A percentile compares a stretch with the other conserved stretches of the same genome.
Evolutionary conservation across 2,113 vertebrate genomes (phyloP).

Genomic region (Phodopus roborovskii): DNA sequence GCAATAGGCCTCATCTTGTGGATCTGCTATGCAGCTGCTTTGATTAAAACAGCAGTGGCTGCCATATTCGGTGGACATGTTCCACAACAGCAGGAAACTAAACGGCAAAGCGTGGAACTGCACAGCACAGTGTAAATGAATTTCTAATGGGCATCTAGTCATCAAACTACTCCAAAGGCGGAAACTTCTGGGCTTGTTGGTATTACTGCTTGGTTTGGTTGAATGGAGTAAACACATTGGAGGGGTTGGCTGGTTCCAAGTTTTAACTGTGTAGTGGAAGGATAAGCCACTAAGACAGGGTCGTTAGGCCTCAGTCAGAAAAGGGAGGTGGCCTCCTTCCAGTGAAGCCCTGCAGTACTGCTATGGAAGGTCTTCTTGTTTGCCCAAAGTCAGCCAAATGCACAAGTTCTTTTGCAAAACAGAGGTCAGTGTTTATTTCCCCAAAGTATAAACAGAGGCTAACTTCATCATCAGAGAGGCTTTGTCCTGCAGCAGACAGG

Average conservation of each 20-base stretch:
- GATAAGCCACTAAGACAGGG: not conserved
- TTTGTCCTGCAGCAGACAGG: not conserved
- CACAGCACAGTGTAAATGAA: not conserved
- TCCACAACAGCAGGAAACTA: not conserved
- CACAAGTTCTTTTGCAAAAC: not conserved
- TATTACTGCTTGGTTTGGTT: not conserved
- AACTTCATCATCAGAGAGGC: not conserved
- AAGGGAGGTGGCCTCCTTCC: not conserved
- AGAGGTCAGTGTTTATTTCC: slow-evolving; percentile 43
- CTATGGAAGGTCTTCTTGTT: slow-evolving; percentile 15
- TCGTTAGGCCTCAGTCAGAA: not conserved
- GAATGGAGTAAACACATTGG: not conserved
- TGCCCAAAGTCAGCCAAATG: not conserved
- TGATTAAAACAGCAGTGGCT: not conserved
- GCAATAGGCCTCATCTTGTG: not conserved
- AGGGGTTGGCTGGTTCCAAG: not conserved
- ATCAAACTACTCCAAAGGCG: not conserved
- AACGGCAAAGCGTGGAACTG: not conserved
- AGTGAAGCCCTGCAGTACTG: not conserved
- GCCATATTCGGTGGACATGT: not conserved
- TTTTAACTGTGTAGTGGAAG: not conserved
- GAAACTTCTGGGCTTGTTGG: not conserved
- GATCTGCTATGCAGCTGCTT: not conserved
- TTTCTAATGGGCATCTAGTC: not conserved
- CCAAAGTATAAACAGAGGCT: not conserved